These are phyloP conservation scores for Grus americana DNA, from an alignment of 2,113 vertebrate genomes.

Conservation along the genomic window DNA sequence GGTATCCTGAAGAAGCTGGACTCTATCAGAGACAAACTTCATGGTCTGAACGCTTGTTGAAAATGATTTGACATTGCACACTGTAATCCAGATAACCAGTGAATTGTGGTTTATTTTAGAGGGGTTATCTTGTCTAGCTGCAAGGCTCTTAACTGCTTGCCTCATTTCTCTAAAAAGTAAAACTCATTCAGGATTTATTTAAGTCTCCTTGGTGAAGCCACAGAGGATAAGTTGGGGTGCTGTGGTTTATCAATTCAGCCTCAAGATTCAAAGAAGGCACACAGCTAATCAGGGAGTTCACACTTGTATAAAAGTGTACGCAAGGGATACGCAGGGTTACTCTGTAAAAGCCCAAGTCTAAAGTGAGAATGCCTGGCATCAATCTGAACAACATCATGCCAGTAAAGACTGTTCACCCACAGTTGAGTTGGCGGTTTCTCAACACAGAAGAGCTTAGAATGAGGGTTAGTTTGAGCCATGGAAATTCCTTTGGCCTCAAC, in stretches of 20 bases:
- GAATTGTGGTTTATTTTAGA: not conserved
- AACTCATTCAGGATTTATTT: not conserved
- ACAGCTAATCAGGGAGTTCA: not conserved
- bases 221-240: not conserved
- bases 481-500: conserved; percentile 30
- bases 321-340: not conserved
- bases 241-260: not conserved
- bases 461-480: not conserved
- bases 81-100: not conserved
- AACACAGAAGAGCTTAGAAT: not conserved
- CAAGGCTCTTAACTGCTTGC: not conserved
- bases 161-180: not conserved
- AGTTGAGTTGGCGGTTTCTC: not conserved
- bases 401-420: not conserved
- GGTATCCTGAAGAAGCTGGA: not conserved
- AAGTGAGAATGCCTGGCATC: not conserved
- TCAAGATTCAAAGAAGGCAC: not conserved
- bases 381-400: not conserved
- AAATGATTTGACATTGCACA: not conserved
- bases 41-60: not conserved
- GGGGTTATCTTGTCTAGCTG: not conserved
- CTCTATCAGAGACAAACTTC: not conserved
- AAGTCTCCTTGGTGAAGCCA: not conserved
- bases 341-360: not conserved
- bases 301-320: not conserved